A percentile compares a stretch with the other conserved stretches of the same genome.
Conservation (phyloP, 2,888 invertebrate genomes). For the Julus scandinavius region DNA sequence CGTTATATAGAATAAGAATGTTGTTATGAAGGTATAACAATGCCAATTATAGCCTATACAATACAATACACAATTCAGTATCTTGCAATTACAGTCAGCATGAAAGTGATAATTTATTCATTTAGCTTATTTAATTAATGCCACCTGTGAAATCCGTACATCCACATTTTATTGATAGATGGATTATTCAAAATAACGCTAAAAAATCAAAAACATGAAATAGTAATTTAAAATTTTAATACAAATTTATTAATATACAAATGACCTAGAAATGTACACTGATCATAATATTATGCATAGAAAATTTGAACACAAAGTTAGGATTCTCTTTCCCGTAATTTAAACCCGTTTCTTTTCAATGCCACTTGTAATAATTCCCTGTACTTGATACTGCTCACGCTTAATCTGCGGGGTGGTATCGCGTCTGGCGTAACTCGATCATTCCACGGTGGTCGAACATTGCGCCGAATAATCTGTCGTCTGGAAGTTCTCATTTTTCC, state of each 20-base stretch:
- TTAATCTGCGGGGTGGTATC: background rate
- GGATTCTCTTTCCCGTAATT: background rate
- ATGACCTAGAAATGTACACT: background rate
- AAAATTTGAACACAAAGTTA: background rate
- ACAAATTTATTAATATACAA: background rate
- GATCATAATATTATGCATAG: background rate
- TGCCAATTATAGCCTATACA: no score
- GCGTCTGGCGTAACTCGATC: background rate
- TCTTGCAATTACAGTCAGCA: no score
- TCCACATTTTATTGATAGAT: no score
- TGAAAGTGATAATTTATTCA: no score
- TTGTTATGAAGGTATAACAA: no score
- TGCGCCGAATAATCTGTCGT: background rate
- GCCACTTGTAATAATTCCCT: conserved; percentile 41
- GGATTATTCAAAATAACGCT: no score
- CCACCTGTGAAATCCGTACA: no score
- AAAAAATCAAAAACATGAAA: background rate
- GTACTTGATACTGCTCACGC: conserved; percentile 1
- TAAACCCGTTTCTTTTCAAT: conserved; percentile 39
- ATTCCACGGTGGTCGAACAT: background rate
- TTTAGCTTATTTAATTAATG: no score
- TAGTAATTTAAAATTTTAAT: background rate
- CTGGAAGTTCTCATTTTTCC: background rate
- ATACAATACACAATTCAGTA: no score
- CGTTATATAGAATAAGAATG: no score